Conservation (phyloP, 2,113 vertebrate species). For the Ifrita kowaldi region DNA sequence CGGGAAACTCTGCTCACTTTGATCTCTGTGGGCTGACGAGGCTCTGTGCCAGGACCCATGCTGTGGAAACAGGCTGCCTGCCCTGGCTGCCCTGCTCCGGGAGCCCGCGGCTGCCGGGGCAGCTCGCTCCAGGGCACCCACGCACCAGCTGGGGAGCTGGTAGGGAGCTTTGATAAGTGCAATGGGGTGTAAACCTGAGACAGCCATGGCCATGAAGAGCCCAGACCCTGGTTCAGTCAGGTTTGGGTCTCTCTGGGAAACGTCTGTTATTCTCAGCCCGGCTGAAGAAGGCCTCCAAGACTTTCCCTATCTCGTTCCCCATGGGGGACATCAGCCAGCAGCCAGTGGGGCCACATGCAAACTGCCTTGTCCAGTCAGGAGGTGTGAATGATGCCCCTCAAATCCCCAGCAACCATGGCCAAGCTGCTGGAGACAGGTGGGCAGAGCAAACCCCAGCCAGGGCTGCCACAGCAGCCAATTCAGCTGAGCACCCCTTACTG, state of each 20-base stretch:
- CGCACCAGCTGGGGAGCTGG: not conserved
- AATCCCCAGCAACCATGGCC: conserved; percentile 75
- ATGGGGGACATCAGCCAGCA: not conserved
- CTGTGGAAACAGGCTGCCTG: not conserved
- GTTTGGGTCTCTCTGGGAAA: not conserved
- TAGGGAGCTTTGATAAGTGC: not conserved
- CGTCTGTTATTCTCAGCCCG: not conserved
- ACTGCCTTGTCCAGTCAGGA: conserved; percentile 35
- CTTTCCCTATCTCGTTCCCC: not conserved
- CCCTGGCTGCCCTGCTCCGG: not conserved
- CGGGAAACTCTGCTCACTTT: not conserved
- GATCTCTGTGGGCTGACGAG: conserved; percentile 24
- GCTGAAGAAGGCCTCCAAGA: not conserved
- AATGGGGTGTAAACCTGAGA: not conserved
- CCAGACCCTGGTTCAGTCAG: rapidly evolving
- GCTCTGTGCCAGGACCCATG: conserved; percentile 25
- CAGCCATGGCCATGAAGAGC: not conserved
- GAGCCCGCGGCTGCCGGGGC: not conserved
- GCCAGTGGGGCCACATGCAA: not conserved
- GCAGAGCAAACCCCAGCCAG: conserved; percentile 83
- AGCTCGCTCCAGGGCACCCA: not conserved
- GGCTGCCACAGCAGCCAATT: not conserved
- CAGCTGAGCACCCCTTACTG: conserved; percentile 2
- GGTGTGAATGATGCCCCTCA: conserved; percentile 73
- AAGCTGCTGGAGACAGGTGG: conserved; percentile 41